These are phyloP conservation scores for Digitonthophagus gazella DNA, from an alignment of 2,888 invertebrate genomes.

Conservation along the genomic window DNA sequence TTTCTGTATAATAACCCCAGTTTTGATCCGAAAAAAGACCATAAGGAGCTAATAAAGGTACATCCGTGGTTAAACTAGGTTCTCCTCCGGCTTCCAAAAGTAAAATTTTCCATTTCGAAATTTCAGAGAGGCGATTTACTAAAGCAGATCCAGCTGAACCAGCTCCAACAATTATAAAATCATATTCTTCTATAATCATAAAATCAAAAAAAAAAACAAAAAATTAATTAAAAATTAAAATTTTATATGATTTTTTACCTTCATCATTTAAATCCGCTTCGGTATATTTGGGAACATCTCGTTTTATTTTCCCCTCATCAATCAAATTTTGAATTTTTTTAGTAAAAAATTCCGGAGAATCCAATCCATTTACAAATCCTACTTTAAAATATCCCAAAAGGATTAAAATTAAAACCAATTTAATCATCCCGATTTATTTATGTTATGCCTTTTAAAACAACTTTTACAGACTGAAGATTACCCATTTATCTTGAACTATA, in stretches of 20 bases:
- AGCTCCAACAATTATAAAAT: slow-evolving; percentile 66
- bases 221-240: neutral
- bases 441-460: no score
- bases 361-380: neutral
- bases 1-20: slow-evolving; percentile 62
- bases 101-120: slow-evolving; percentile 58
- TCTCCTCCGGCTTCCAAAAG: slow-evolving; percentile 63
- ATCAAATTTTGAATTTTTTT: slow-evolving; percentile 3
- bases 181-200: slow-evolving; percentile 52
- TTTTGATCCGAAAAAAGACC: slow-evolving; percentile 58
- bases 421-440: no score
- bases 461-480: no score
- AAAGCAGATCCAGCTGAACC: slow-evolving; percentile 70
- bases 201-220: neutral
- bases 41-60: slow-evolving; percentile 54
- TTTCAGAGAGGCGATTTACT: slow-evolving; percentile 67
- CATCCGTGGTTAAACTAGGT: slow-evolving; percentile 55
- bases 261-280: slow-evolving; percentile 15
- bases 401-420: no score
- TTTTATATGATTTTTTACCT: slow-evolving; percentile 11
- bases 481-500: no score
- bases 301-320: slow-evolving; percentile 11
- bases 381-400: no score
- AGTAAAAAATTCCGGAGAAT: neutral
- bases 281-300: slow-evolving; percentile 16